Conservation (phyloP, 2,113 vertebrate species). For the Nothobranchius kuhntae region DNA sequence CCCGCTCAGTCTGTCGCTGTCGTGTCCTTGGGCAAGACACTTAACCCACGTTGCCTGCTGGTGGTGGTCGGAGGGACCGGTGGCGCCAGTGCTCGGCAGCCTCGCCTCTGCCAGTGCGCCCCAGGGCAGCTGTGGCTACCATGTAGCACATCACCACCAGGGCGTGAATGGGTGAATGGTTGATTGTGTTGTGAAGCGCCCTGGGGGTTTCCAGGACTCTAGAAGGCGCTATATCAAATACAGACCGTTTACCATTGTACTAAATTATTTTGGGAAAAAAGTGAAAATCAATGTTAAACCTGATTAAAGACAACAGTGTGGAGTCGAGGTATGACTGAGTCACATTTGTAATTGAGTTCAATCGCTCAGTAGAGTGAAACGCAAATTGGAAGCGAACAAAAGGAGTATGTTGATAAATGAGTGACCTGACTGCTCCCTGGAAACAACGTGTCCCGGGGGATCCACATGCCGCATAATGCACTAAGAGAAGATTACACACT, state of each 20-base stretch:
- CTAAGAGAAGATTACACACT: slow-evolving; percentile 69
- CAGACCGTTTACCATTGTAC: neutral
- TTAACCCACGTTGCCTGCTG: too few relatives aligned
- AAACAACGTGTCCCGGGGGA: slow-evolving; percentile 54
- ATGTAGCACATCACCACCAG: too few relatives aligned
- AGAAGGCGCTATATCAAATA: too few relatives aligned
- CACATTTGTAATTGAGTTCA: slow-evolving; percentile 20
- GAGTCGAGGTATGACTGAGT: neutral
- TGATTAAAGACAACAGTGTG: slow-evolving; percentile 14
- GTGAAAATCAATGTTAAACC: neutral
- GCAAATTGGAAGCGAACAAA: slow-evolving; percentile 43
- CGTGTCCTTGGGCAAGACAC: too few relatives aligned
- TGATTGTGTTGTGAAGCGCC: too few relatives aligned
- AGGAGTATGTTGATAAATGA: slow-evolving; percentile 57
- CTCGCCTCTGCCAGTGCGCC: too few relatives aligned
- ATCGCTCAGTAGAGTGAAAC: slow-evolving; percentile 29
- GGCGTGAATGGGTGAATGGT: too few relatives aligned
- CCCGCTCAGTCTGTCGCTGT: too few relatives aligned
- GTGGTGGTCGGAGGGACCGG: too few relatives aligned
- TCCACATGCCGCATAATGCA: slow-evolving; percentile 61
- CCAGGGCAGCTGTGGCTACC: too few relatives aligned
- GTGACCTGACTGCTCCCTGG: slow-evolving; percentile 47
- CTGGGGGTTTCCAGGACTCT: too few relatives aligned
- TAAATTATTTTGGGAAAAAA: neutral
- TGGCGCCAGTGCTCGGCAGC: too few relatives aligned